phyloP scores from a whole-genome alignment of 2,797 vertebrate genomes.

The Ispidina picta region DNA sequence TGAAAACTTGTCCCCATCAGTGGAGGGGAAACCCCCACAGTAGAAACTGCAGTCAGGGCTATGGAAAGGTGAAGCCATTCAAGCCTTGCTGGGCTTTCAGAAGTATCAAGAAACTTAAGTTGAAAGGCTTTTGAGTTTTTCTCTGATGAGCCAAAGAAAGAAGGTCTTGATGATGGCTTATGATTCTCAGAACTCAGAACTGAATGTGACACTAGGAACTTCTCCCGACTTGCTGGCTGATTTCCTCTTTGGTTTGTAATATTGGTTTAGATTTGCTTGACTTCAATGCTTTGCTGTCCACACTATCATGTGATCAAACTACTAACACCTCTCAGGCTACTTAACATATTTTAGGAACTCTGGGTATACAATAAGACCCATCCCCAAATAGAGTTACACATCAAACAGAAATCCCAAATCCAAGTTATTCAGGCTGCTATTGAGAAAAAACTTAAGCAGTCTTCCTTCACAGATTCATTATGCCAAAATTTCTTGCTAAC shows the following conservation, averaged over 20 bases:
- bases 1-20: neutral
- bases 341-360: too few relatives aligned
- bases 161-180: neutral
- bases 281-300: neutral
- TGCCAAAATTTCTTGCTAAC: neutral
- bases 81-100: neutral
- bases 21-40: neutral
- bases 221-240: neutral
- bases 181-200: neutral
- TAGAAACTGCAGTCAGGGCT: neutral
- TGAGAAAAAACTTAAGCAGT: neutral
- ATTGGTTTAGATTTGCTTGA: neutral
- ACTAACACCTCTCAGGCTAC: neutral
- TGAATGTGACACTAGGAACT: neutral
- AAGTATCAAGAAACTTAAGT: fast-evolving
- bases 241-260: neutral
- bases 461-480: neutral
- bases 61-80: neutral
- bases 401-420: neutral
- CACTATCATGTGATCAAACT: neutral
- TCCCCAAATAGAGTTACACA: neutral
- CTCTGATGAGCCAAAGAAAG: neutral
- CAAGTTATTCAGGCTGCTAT: neutral
- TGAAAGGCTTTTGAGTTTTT: neutral
- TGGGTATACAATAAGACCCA: neutral